Base-by-base conservation (phyloP, 2,888 invertebrate species). In the Cephus runcator region DNA sequence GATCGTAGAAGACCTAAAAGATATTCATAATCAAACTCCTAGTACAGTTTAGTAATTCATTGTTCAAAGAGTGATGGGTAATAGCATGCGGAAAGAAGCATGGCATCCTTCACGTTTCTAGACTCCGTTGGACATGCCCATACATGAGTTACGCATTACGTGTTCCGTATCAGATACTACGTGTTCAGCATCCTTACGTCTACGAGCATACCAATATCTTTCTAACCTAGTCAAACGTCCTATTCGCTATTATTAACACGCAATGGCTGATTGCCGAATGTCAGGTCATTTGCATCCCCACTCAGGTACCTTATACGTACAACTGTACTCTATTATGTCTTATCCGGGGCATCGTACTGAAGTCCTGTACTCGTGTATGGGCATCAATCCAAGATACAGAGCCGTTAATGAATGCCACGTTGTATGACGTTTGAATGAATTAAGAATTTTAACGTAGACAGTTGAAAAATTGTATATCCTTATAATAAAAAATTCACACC, bases 1-100 rank as follows among this genome's bases (percentile, higher is more conserved):
- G 93, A 92, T 96, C 96, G 73, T 94, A 93, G 92, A 95, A 96
- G 84, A 96, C 96, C 92, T 92, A 81, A 79, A 89, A 86, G 56
- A 56, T 56, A 23, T 23, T 23, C 0, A 56, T 9, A 23, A 56
- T 56, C 23, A 71, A 76, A 79, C 15, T 35, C 33, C 30, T 34
- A 23, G n/a, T 34, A 35, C 30, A 34, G 73, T 69, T 56, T 76
- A 68, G 11, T 40, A 69, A 75, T 30, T 33, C 6, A 69, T n/a
- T 56, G 23, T 30, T 34, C 73, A 33, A 12, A 40, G 12, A 68
- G 35, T 15, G 30, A 36, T 15, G 40, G 31, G 12, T 36, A 76
- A 75, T 69, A 76, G 73, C 40, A 78, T 79, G 78, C 79, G 78
- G 77, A 79, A 83, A 83, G 76, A 82, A 76, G 78, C 81, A 71